phyloP scores from a whole-genome alignment of 2,888 invertebrate genomes.

The Tachina fera region DNA sequence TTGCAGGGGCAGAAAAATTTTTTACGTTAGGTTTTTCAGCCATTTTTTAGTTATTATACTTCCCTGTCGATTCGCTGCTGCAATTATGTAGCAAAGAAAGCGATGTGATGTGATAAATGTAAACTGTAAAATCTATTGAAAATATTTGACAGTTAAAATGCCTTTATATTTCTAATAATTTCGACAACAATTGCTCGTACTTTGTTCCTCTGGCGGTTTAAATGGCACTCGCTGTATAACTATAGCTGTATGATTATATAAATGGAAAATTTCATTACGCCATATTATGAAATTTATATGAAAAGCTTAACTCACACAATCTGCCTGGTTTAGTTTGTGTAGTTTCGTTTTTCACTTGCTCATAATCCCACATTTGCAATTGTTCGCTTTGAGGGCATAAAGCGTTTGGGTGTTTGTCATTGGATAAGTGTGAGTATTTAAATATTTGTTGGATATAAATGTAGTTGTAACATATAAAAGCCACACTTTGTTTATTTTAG shows the following conservation, averaged over 20 bases:
- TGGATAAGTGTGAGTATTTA: slow-evolving; percentile 34
- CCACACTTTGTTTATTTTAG: slow-evolving; percentile 69
- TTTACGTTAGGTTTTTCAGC: too few relatives aligned
- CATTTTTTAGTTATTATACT: too few relatives aligned
- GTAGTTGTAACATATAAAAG: slow-evolving; percentile 58
- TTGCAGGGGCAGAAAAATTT: too few relatives aligned
- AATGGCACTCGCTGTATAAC: slow-evolving; percentile 26
- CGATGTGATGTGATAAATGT: too few relatives aligned
- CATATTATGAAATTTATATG: slow-evolving; percentile 82
- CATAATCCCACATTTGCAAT: slow-evolving; percentile 47
- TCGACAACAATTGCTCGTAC: background rate
- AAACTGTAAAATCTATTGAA: too few relatives aligned
- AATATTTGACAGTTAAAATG: too few relatives aligned
- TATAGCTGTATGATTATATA: slow-evolving; percentile 67
- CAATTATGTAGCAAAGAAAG: too few relatives aligned
- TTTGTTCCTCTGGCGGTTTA: background rate
- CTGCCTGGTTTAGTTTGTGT: slow-evolving; percentile 59
- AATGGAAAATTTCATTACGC: slow-evolving; percentile 79
- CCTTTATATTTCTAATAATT: too few relatives aligned
- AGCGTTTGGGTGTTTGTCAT: slow-evolving; percentile 4
- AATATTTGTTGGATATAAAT: slow-evolving; percentile 54
- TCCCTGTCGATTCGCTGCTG: too few relatives aligned
- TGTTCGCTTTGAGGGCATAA: background rate
- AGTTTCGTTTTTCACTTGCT: slow-evolving; percentile 24
- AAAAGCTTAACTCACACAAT: slow-evolving; percentile 74